phyloP scores from a whole-genome alignment of 92 coral and sea anemone genomes.

The Nematostella vectensis region DNA sequence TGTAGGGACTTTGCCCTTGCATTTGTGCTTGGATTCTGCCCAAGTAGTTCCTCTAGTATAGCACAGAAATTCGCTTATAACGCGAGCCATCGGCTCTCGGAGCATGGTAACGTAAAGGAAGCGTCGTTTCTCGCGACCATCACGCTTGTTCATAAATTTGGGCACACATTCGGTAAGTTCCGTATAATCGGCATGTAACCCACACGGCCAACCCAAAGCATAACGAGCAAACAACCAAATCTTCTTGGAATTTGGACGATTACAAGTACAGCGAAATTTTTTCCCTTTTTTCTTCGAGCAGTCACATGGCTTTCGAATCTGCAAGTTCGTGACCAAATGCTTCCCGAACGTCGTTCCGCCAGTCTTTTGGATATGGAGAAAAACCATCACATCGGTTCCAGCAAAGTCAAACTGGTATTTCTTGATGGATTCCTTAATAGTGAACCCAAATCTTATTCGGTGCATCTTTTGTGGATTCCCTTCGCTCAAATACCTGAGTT shows the following conservation, averaged over 20 bases:
- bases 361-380: slow-evolving; percentile 90
- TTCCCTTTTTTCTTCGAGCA: slow-evolving; percentile 25
- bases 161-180: slow-evolving; percentile 78
- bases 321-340: slow-evolving; percentile 67
- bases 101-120: slow-evolving; percentile 73
- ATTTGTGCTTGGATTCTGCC: slow-evolving; percentile 59
- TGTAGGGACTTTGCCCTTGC: slow-evolving; percentile 61
- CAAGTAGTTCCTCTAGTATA: slow-evolving; percentile 90
- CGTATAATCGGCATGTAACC: slow-evolving; percentile 94
- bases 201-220: slow-evolving; percentile 94
- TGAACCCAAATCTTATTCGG: slow-evolving; percentile 16
- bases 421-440: slow-evolving; percentile 15
- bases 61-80: slow-evolving; percentile 83
- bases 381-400: slow-evolving; percentile 73
- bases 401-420: slow-evolving; percentile 28
- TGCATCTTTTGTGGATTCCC: slow-evolving; percentile 1
- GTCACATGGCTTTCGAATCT: slow-evolving; percentile 44
- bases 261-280: slow-evolving; percentile 46
- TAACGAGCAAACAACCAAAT: slow-evolving; percentile 84
- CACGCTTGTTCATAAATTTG: slow-evolving; percentile 24
- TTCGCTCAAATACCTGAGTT: not conserved
- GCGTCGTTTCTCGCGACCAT: slow-evolving; percentile 39
- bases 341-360: slow-evolving; percentile 92
- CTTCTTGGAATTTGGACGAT: slow-evolving; percentile 67
- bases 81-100: slow-evolving; percentile 79